Evolutionary conservation across 2,888 invertebrate genomes (phyloP), one percentile per base, ranked within the genome.

Genomic region (Phaonia tiefii): DNA sequence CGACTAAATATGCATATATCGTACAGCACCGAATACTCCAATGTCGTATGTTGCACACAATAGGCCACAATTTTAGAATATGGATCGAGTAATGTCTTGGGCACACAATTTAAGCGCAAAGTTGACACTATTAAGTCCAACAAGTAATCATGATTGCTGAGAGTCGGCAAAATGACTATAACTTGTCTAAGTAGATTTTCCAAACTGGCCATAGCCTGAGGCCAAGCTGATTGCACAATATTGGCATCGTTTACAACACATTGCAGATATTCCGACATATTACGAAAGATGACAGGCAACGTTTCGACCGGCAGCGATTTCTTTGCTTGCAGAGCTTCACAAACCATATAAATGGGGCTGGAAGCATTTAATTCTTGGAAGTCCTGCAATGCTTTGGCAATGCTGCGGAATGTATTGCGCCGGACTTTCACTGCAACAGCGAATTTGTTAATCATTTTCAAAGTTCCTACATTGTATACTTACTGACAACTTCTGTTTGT

Each of bases 351-450:
- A 80, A 99, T 92, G 11, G 99, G 98, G 8, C 98, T 97, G 78
- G 98, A 96, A 1, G 98, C 98, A 89, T 97, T 98, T 75, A 99
- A 91, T 90, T 99, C 99, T 87, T 95, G 96, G 92, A 99, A 99
- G 91, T 99, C 99, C 22, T 97, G 94, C 85, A 99, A 92, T 0
- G 99, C 97, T 86, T 96, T 95, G 0, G 98, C 96, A 80, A 99
- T 96, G 86, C 98, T 98, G 89, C 96, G 96, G 92, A 99, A 98
- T 89, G 99, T 98, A 89, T 96, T 95, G 84, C 94, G 93, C 11
- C 96, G 93, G 56, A 89, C 86, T 86, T 89, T 88, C 84, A 89
- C 91, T 91, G 82, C 31, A 75, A 13, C 13, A 11, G 13, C n/a
- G 11, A 44, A 44, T 44, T 8, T 44, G 2, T n/a, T n/a, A 44